Percentiles rank a stretch among this genome's conserved stretches.
Evolutionary conservation across 2,888 invertebrate genomes (phyloP).

Genomic region (Eupithecia pulchellata): DNA sequence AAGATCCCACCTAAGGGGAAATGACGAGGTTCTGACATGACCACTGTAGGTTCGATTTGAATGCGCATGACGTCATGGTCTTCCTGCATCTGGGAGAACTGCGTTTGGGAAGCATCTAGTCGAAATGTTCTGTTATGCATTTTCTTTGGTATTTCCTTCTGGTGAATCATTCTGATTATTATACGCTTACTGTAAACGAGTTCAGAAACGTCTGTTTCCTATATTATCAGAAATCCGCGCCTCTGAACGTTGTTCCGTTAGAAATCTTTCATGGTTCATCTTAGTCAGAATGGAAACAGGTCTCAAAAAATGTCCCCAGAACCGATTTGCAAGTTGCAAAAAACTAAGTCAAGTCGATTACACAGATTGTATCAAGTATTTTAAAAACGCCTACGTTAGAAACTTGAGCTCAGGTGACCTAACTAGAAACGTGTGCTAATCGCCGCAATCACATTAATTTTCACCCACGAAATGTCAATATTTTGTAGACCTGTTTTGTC

Average conservation of each 20-base stretch:
- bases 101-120: conserved; percentile 98
- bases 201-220: neutral
- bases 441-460: conserved; percentile 33
- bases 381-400: conserved; percentile 32
- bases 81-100: conserved; percentile 98
- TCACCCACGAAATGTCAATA: conserved; percentile 39
- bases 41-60: conserved; percentile 95
- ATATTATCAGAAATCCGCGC: neutral
- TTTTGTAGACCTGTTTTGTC: conserved; percentile 15
- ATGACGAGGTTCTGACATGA: conserved; percentile 95
- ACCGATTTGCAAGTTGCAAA: neutral
- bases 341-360: neutral
- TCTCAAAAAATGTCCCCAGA: no score
- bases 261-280: neutral
- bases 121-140: no score
- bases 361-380: conserved; percentile 1
- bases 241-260: neutral
- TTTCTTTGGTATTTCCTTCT: neutral
- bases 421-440: conserved; percentile 33
- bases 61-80: conserved; percentile 98
- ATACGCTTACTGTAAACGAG: neutral
- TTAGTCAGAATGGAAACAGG: neutral
- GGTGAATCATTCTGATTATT: neutral
- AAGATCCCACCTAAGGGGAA: no score
- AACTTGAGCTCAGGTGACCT: conserved; percentile 29